Base-by-base conservation (phyloP, 2,888 invertebrate genomes). In the Synanthedon formicaeformis region DNA sequence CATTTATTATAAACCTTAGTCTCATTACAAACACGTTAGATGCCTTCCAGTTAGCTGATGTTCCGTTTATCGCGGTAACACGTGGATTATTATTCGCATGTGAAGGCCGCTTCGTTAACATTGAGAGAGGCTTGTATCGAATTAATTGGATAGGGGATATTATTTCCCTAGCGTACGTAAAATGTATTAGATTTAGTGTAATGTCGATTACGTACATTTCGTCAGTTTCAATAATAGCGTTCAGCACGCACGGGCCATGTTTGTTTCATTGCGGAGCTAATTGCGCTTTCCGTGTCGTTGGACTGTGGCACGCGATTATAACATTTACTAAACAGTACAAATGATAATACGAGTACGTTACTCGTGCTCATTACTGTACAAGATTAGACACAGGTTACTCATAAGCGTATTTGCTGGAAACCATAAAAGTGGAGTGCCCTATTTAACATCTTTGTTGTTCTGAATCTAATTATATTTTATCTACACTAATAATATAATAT, bases 191-290 rank as follows among this genome's bases (percentile, higher is more conserved):
- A 57, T 54, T 49, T 55, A 58, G 60, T 60, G 57, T 23, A 61
- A 59, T 56, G 56, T 57, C 54, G 58, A 58, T 60, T 60, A 61
- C 61, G 60, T 59, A 60, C 59, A 61, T 65, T 63, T 62, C 61
- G 62, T 55, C 41, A 51, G 49, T 53, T 56, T 53, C 52, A 54
- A 58, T 58, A 64, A 66, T 69, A 64, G 65, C 64, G 62, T 58
- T 56, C 50, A 59, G 55, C 74, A 74, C 75, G 70, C 69, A 67
- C 58, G 53, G 53, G 55, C 53, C 62, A 60, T 57, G 57, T 67
- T 62, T 63, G 59, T 69, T 68, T 70, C 66, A 64, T 64, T 66
- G 64, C 57, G 49, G 54, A 57, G 53, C 58, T 68, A 67, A 69
- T 69, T 63, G 59, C 58, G 56, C 52, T 53, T 59, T 57, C 57